These are phyloP conservation scores for Ostrea edulis DNA, from an alignment of 1,140 invertebrate genomes.

Conservation along the genomic window DNA sequence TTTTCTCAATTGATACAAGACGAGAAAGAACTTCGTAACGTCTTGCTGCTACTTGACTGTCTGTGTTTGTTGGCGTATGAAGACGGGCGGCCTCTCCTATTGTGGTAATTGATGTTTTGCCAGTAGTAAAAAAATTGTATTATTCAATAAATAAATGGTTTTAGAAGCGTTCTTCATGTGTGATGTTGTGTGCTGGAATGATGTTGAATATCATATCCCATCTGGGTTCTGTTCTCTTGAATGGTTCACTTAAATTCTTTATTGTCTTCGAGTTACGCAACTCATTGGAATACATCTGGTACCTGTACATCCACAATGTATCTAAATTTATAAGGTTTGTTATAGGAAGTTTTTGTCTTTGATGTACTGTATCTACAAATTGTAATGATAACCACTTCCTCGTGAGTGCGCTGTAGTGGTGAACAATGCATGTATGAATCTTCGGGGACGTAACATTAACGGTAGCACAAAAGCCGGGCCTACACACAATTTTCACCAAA, in stretches of 20 bases:
- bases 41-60: conserved; percentile 67
- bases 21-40: conserved; percentile 56
- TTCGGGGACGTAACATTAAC: no score
- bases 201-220: not conserved
- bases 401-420: no score
- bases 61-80: conserved; percentile 64
- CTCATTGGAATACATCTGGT: not conserved
- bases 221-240: not conserved
- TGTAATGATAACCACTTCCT: no score
- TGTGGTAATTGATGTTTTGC: conserved; percentile 57
- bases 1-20: conserved; percentile 56
- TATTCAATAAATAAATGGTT: not conserved
- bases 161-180: not conserved
- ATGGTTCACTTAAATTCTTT: no score
- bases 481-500: no score
- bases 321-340: no score
- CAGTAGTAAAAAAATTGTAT: not conserved
- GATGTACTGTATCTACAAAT: no score
- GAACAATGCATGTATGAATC: no score
- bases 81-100: conserved; percentile 66
- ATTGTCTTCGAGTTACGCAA: no score
- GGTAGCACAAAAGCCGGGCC: no score
- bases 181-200: not conserved
- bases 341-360: no score
- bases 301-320: no score